These are phyloP conservation scores for Hydrozoanthus gracilis DNA, from an alignment of 92 coral and sea anemone species.

Conservation along the genomic window DNA sequence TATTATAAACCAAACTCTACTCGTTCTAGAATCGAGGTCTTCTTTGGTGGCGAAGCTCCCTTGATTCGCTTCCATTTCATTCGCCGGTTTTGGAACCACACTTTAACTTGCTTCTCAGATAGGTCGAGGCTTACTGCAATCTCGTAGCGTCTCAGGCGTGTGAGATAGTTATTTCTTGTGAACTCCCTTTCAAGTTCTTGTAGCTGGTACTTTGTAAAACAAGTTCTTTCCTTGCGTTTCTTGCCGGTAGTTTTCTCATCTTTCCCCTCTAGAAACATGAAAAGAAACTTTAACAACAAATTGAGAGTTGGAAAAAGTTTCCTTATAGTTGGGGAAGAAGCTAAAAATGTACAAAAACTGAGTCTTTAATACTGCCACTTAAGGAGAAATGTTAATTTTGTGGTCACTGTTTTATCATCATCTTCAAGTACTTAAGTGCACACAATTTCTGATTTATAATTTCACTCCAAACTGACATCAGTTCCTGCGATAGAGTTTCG, in stretches of 20 bases:
- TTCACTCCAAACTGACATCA: background rate
- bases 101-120: conserved; percentile 86
- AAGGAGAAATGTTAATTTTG: too few species aligned
- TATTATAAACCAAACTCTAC: conserved; percentile 44
- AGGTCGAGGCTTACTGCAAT: conserved; percentile 81
- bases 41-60: conserved; percentile 74
- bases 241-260: conserved; percentile 38
- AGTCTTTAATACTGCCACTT: background rate
- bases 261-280: conserved; percentile 28
- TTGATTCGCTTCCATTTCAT: conserved; percentile 88
- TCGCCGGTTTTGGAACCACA: conserved; percentile 91
- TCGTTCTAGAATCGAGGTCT: conserved; percentile 46
- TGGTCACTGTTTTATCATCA: too few species aligned
- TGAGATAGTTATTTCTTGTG: conserved; percentile 79
- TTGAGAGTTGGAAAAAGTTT: background rate
- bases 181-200: conserved; percentile 80
- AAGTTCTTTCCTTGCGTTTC: conserved; percentile 84
- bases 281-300: background rate
- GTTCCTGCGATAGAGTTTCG: background rate
- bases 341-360: background rate
- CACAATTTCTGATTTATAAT: background rate
- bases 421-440: background rate
- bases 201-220: conserved; percentile 84
- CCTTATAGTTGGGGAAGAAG: background rate
- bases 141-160: conserved; percentile 82